These are phyloP conservation scores for Caenorhabditis becei DNA, from an alignment of 2,888 invertebrate species.

Conservation along the genomic window DNA sequence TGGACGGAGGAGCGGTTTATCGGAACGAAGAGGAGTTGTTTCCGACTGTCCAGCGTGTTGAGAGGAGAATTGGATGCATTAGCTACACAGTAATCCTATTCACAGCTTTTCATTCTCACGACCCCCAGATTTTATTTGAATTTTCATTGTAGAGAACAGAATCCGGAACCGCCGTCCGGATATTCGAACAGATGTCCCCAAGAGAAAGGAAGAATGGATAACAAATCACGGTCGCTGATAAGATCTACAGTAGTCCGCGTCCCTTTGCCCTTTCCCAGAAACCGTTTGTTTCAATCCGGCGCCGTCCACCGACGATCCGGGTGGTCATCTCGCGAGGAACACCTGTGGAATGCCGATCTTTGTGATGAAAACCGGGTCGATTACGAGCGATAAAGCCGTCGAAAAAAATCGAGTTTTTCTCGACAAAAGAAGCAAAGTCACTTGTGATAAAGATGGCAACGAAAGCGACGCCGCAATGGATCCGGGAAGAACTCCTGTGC, in stretches of 20 bases:
- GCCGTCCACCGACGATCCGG: neutral
- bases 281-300: neutral
- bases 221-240: neutral
- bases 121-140: too few relatives aligned
- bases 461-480: neutral
- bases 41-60: neutral
- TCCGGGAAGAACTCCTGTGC: constrained; percentile 12
- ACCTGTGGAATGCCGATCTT: constrained; percentile 28
- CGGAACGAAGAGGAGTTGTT: neutral
- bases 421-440: neutral
- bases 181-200: too few relatives aligned
- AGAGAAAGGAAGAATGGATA: too few relatives aligned
- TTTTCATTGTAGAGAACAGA: too few relatives aligned
- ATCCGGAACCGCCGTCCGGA: too few relatives aligned
- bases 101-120: too few relatives aligned
- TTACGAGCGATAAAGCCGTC: neutral
- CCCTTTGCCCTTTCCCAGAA: neutral
- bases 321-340: constrained; percentile 22
- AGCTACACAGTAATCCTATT: too few relatives aligned
- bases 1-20: neutral
- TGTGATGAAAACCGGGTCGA: constrained; percentile 17
- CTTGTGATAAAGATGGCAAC: constrained; percentile 9
- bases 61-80: too few relatives aligned
- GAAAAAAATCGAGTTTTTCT: constrained; percentile 19
- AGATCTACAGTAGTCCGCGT: neutral